phyloP scores from a whole-genome alignment of 2,797 vertebrate genomes.

The Galago senegalensis region DNA sequence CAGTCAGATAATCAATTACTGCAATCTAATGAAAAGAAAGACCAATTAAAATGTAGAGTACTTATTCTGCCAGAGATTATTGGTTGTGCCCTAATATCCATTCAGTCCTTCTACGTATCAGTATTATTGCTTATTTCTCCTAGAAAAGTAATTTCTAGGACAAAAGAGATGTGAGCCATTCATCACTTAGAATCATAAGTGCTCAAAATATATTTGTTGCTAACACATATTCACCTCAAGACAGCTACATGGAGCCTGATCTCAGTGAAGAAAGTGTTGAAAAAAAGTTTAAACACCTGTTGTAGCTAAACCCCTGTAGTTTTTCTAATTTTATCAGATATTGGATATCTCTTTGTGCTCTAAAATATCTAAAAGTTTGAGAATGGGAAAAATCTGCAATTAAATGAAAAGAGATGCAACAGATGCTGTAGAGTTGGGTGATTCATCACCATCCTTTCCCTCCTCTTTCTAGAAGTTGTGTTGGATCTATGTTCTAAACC shows the following conservation, averaged over 20 bases:
- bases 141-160: neutral
- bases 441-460: neutral
- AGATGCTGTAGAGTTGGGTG: neutral
- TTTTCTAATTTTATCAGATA: constrained; percentile 49
- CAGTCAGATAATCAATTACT: neutral
- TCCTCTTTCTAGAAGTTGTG: neutral
- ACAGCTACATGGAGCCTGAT: neutral
- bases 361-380: neutral
- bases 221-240: neutral
- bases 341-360: neutral
- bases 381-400: neutral
- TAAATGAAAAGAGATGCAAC: neutral
- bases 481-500: neutral
- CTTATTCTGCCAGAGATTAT: neutral
- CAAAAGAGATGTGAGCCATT: neutral
- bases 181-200: neutral
- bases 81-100: neutral
- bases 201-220: neutral
- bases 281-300: neutral
- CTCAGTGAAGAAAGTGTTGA: neutral
- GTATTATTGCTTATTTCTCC: neutral
- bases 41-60: constrained; percentile 46
- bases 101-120: neutral
- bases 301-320: neutral
- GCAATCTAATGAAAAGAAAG: constrained; percentile 47